These are phyloP conservation scores for Helarctos malayanus DNA, from an alignment of 2,797 vertebrate genomes.

Conservation along the genomic window DNA sequence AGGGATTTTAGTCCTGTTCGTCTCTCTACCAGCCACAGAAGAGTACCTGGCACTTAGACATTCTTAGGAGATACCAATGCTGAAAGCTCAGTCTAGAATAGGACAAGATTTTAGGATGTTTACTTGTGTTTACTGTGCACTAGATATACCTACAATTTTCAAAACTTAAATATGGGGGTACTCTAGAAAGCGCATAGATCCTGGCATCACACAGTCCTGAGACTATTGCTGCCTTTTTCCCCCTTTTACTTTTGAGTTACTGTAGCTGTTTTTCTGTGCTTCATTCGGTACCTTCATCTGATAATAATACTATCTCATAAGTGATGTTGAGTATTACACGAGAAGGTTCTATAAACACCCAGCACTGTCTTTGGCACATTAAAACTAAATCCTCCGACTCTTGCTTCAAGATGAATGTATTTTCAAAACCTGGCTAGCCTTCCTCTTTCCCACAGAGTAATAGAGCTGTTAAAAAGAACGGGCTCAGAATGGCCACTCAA, in stretches of 20 bases:
- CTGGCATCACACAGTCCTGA: not conserved
- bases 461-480: slow-evolving; percentile 87
- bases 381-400: not conserved
- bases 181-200: not conserved
- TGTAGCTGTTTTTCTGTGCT: not conserved
- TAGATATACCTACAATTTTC: not conserved
- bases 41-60: not conserved
- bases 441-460: slow-evolving; percentile 82
- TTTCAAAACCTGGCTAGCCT: slow-evolving; percentile 83
- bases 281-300: not conserved
- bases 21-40: not conserved
- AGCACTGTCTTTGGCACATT: not conserved
- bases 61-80: not conserved
- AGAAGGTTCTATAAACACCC: not conserved
- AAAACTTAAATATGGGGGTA: not conserved
- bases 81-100: not conserved
- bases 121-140: not conserved
- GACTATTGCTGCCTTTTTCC: not conserved
- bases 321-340: not conserved
- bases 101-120: not conserved
- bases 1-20: not conserved
- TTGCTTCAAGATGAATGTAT: slow-evolving; percentile 73
- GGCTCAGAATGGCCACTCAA: slow-evolving; percentile 85
- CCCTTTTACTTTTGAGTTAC: not conserved
- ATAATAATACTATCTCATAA: not conserved